Base-by-base conservation (phyloP, 1,140 invertebrate genomes). In the Listronotus bonariensis region DNA sequence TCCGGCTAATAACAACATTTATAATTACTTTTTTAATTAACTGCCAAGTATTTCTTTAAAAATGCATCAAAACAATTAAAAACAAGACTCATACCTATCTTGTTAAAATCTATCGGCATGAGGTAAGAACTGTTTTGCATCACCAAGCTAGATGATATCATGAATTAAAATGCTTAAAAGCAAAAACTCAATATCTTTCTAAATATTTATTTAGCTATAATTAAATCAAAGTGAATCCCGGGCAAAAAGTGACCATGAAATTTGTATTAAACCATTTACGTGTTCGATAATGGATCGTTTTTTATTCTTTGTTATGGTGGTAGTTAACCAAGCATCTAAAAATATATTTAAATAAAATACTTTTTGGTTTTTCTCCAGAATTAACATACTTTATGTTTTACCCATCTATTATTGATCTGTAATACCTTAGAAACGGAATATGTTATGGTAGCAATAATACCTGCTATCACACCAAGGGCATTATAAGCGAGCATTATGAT, bases 61-160 rank as follows among this genome's bases (percentile, higher is more conserved):
- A 31, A 51, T 51, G 48, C 18, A 51, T 48, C 48, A 32, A 51
- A 20, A 51, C 48, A 51, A 51, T 51, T 51, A 51, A 51, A n/a
- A 51, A 51, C 20, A 32, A 51, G 18, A 51, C 31, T 51, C 48
- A 51, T 20, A 20, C 48, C 34, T 36, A 7, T 8, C 34, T 36
- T 36, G 34, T 51, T 51, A 20, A 51, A 51, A 51, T 10, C 31
- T 18, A 51, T n/a, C 11, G 41, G 18, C 7, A 49, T 49, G 46
- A 49, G 46, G 46, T 49, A 49, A 49, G 46, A 3, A 7, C 46
- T 49, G 46, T 49, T 49, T 49, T 49, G 46, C 46, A 49, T 49
- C 46, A 49, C n/a, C 46, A 49, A 49, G 18, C 46, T 3, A 49
- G 46, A 49, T 49, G 46, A 49, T 49, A 49, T 49, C 46, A 49